Evolutionary conservation across 2,113 vertebrate genomes (phyloP).

Genomic region (Triplophysa tibetana): DNA sequence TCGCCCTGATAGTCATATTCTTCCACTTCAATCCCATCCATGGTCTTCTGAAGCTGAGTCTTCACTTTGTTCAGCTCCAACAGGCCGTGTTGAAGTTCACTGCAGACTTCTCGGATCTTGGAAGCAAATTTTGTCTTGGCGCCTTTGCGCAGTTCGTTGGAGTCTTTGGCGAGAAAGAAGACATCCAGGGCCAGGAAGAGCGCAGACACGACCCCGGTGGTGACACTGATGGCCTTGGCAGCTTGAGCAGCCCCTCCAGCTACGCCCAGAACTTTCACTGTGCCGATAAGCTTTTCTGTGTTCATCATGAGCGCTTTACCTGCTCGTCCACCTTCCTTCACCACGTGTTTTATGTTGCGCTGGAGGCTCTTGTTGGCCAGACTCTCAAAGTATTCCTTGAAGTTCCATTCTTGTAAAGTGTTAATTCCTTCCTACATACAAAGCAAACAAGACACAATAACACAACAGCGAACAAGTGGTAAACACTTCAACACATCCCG

Average conservation of each 20-base stretch:
- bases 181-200: constrained; percentile 73
- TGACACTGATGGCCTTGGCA: constrained; percentile 62
- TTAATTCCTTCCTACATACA: constrained; percentile 68
- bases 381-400: constrained; percentile 67
- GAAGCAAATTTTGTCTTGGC: constrained; percentile 71
- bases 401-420: constrained; percentile 70
- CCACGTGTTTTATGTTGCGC: constrained; percentile 69
- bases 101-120: constrained; percentile 68
- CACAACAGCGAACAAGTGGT: too few species aligned
- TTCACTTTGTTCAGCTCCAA: constrained; percentile 71
- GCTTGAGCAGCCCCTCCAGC: constrained; percentile 64
- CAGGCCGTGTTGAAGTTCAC: constrained; percentile 67
- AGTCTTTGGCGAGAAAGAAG: constrained; percentile 74
- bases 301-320: constrained; percentile 69
- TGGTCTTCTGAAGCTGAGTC: constrained; percentile 70
- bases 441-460: background rate
- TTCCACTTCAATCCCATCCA: constrained; percentile 73
- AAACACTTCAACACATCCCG: too few species aligned
- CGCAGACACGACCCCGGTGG: constrained; percentile 69
- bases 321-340: constrained; percentile 69
- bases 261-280: constrained; percentile 12
- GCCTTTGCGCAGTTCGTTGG: constrained; percentile 69
- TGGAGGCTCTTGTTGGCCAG: constrained; percentile 67
- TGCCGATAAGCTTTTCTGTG: constrained; percentile 67
- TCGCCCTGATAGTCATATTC: constrained; percentile 67